Percentiles rank a stretch among this genome's conserved stretches.
These are phyloP conservation scores for Torymus tubicola DNA, from an alignment of 2,888 invertebrate species.

Conservation along the genomic window DNA sequence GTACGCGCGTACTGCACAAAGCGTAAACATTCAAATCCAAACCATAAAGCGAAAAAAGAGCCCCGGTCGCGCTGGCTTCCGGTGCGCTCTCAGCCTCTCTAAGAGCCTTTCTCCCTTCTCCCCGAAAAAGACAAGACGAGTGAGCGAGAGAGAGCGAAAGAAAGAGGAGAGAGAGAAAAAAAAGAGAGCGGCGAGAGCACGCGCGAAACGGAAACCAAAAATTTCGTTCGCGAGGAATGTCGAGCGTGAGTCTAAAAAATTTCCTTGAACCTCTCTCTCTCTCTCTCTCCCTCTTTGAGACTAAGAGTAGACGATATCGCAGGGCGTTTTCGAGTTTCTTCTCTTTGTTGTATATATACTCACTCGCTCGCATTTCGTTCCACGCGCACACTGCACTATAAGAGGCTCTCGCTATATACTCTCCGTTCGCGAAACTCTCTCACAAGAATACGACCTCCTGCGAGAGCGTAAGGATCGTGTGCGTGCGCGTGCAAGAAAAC, in stretches of 20 bases:
- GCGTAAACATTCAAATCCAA: conserved; percentile 26
- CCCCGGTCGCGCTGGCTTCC: conserved; percentile 16
- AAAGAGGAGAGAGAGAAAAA: too few species aligned
- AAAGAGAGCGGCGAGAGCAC: too few species aligned
- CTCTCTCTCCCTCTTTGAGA: not conserved
- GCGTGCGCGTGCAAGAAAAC: conserved; percentile 35
- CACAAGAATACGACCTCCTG: conserved; percentile 44
- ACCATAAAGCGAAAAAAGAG: not conserved
- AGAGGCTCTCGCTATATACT: not conserved
- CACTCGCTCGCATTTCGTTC: too few species aligned
- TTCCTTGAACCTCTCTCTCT: too few species aligned
- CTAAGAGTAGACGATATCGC: not conserved
- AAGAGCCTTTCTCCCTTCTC: not conserved
- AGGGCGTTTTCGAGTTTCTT: conserved; percentile 20
- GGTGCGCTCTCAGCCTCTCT: not conserved
- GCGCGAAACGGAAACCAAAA: not conserved
- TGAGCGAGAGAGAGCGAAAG: too few species aligned
- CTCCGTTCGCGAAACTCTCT: not conserved
- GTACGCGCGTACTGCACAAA: not conserved
- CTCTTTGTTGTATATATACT: not conserved
- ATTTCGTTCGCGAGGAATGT: conserved; percentile 11
- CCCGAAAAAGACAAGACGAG: not conserved
- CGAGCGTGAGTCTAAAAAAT: not conserved
- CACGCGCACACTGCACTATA: not conserved
- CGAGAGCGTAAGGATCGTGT: conserved; percentile 36